These are phyloP conservation scores for Sylvia borin DNA, from an alignment of 2,797 vertebrate species.

Conservation along the genomic window DNA sequence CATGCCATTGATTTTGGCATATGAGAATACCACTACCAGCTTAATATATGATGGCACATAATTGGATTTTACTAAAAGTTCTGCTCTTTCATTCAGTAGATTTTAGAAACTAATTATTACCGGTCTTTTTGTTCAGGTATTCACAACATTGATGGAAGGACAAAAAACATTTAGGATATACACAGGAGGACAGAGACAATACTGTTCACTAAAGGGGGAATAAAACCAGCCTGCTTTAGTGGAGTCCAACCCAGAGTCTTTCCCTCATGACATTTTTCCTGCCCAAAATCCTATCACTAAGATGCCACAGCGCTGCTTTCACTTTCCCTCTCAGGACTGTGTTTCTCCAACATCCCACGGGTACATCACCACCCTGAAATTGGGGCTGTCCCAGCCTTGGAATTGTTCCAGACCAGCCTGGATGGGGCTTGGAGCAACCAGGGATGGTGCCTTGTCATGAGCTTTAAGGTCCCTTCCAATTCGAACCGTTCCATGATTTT, in stretches of 20 bases:
- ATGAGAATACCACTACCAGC: background rate
- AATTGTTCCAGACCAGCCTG: background rate
- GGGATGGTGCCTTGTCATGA: accelerated
- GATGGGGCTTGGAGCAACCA: accelerated
- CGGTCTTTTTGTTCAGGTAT: background rate
- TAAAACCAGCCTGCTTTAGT: background rate
- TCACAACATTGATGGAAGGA: background rate
- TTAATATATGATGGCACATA: background rate
- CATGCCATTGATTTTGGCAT: background rate
- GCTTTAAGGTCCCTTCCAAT: background rate
- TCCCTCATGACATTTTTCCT: background rate
- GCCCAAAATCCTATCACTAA: accelerated
- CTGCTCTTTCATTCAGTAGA: background rate
- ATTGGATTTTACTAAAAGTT: background rate
- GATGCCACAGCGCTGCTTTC: background rate
- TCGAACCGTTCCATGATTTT: background rate
- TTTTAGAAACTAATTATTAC: background rate
- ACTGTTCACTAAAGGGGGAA: background rate
- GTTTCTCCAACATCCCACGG: accelerated
- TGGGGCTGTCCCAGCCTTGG: background rate
- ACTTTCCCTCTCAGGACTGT: background rate
- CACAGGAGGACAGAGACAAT: background rate
- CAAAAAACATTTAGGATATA: background rate
- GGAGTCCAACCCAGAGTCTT: background rate
- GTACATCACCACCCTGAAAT: accelerated